phyloP scores from a whole-genome alignment of 2,888 invertebrate genomes.

The Saturnia pavonia region DNA sequence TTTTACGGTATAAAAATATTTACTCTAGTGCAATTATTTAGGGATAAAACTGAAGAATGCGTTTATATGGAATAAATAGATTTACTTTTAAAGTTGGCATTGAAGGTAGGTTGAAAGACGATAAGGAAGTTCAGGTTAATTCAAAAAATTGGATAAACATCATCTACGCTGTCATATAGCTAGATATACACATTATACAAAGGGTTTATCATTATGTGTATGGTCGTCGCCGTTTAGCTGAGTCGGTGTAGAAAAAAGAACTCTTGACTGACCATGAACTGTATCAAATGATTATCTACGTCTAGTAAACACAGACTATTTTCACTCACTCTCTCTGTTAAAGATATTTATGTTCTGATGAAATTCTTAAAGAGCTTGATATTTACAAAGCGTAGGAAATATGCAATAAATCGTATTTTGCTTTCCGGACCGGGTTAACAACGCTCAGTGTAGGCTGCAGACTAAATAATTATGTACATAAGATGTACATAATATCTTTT shows the following conservation, averaged over 20 bases:
- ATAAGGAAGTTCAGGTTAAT: no score
- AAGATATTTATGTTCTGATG: conserved; percentile 4
- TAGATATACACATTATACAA: not conserved
- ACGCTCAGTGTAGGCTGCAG: conserved; percentile 13
- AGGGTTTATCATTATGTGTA: not conserved
- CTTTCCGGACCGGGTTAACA: conserved; percentile 11
- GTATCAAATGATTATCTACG: conserved; percentile 17
- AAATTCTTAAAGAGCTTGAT: not conserved
- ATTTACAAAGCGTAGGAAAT: conserved; percentile 13
- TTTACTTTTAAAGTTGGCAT: no score
- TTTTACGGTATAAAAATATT: no score
- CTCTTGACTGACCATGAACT: conserved; percentile 21
- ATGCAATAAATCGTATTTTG: conserved; percentile 2
- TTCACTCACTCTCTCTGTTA: conserved; percentile 16
- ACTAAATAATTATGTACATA: conserved; percentile 18
- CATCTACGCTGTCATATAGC: no score
- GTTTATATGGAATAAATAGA: no score
- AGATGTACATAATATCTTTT: no score
- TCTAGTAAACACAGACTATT: conserved; percentile 15
- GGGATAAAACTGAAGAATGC: no score
- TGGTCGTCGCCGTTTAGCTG: not conserved
- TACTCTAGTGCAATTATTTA: no score
- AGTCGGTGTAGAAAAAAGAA: not conserved
- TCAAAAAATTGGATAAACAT: no score
- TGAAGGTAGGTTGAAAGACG: no score